Evolutionary conservation across 2,113 vertebrate species (phyloP), one percentile per base, ranked within the genome.

Genomic region (Oophaga pumilio): DNA sequence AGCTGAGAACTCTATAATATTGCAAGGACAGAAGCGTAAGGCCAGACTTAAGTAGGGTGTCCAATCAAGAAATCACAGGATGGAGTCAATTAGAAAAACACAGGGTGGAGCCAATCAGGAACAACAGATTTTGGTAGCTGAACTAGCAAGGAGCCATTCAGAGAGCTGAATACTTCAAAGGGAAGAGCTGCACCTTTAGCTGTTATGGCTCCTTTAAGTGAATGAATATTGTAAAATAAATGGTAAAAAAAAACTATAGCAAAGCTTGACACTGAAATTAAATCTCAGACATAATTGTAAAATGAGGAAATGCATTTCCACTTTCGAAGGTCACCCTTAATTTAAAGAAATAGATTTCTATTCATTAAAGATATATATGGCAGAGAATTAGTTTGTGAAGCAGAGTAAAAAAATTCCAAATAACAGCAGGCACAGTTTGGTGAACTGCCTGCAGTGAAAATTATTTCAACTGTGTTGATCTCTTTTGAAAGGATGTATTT

Each of bases 401-500:
- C 84, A 78, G 57, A 3, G 0, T 0, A 66, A 76, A 20, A 78
- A 56, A 0, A 1, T 0, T 0, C 43, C 11, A 71, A 86, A 49
- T 62, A 81, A 87, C 86, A 43, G n/a, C 71, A 59, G 82, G 68
- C 89, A 89, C 33, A 0, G 0, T 85, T 84, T 87, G 82, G 62
- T 90, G 82, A 87, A 26, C 80, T 0, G 0, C 86, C 80, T 0
- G 0, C 76, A 76, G 89, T 68, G 89, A 78, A 89, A 87, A 79
- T 85, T 8, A 89, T 87, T 91, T 68, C 89, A 76, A 76, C 89
- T 86, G 79, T 22, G 43, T 59, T 76, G 83, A 89, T 88, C 66
- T 88, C 89, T 89, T 57, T 64, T 84, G 89, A 90, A 91, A 64
- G 76, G 86, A 85, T 79, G 64, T 11, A 0, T 89, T 89, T 59